Evolutionary conservation across 2,797 vertebrate genomes (phyloP).

Genomic region (Stomatorhinus walkeri): DNA sequence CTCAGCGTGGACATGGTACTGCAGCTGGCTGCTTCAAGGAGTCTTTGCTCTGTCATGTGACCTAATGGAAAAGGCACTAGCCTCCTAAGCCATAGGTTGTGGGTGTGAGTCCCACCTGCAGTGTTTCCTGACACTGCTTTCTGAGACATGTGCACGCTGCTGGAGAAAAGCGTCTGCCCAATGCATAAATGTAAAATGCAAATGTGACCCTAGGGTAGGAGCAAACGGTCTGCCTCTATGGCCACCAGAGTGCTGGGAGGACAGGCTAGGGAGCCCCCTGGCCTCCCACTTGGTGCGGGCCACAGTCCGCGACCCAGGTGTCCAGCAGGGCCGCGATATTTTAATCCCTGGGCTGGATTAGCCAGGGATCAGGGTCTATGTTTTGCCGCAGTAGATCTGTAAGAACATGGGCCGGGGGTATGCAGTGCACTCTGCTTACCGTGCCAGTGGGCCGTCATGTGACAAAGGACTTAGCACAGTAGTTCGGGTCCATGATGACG

Average conservation of each 20-base stretch:
- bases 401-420: background rate
- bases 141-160: background rate
- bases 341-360: constrained; percentile 13
- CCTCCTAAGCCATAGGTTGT: constrained; percentile 58
- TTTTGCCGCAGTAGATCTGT: background rate
- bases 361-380: background rate
- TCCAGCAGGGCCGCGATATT: background rate
- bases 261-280: background rate
- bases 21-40: background rate
- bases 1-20: background rate
- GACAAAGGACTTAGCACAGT: background rate
- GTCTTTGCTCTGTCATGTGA: background rate
- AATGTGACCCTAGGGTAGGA: background rate
- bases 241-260: background rate
- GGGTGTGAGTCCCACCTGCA: constrained; percentile 50
- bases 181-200: background rate
- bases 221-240: background rate
- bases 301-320: background rate
- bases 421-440: background rate
- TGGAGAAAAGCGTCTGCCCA: background rate
- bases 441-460: background rate
- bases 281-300: background rate
- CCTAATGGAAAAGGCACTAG: constrained; percentile 50
- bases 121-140: background rate
- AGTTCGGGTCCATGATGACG: background rate